These are phyloP conservation scores for Hemicordylus capensis DNA, from an alignment of 2,113 vertebrate genomes.

Conservation along the genomic window DNA sequence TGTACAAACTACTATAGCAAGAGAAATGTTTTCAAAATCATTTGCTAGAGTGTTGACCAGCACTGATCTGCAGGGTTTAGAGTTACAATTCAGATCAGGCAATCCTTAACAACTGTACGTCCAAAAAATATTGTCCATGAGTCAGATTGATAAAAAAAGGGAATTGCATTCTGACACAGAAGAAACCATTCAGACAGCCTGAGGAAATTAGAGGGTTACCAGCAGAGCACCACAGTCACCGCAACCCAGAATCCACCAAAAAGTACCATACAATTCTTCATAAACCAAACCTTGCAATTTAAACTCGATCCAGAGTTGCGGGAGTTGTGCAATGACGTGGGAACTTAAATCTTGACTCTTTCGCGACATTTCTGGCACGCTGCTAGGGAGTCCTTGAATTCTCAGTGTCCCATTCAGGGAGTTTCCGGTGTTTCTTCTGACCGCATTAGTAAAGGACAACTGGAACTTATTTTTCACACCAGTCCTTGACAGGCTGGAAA, in stretches of 20 bases:
- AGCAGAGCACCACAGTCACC: constrained; percentile 75
- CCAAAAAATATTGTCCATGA: constrained; percentile 73
- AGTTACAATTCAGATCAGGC: constrained; percentile 23
- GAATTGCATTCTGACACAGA: constrained; percentile 40
- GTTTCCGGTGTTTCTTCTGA: constrained; percentile 21
- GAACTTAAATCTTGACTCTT: constrained; percentile 69
- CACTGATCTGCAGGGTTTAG: constrained; percentile 35
- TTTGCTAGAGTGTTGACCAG: neutral
- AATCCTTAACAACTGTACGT: constrained; percentile 16
- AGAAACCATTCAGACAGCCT: constrained; percentile 42
- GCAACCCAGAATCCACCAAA: constrained; percentile 69
- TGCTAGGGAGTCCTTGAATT: constrained; percentile 55
- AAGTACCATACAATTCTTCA: constrained; percentile 69
- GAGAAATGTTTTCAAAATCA: constrained; percentile 17
- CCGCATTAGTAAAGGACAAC: constrained; percentile 44
- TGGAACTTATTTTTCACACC: constrained; percentile 42
- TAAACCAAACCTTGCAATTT: constrained; percentile 81
- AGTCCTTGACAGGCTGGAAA: constrained; percentile 40
- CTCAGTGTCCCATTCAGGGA: constrained; percentile 47
- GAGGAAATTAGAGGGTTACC: constrained; percentile 66
- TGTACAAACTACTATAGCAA: constrained; percentile 19
- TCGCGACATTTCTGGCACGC: constrained; percentile 51
- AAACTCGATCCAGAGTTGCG: constrained; percentile 71
- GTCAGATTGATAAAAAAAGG: constrained; percentile 59
- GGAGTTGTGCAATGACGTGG: constrained; percentile 66